Evolutionary conservation across 2,113 vertebrate species (phyloP).

Genomic region (Lampris incognitus): DNA sequence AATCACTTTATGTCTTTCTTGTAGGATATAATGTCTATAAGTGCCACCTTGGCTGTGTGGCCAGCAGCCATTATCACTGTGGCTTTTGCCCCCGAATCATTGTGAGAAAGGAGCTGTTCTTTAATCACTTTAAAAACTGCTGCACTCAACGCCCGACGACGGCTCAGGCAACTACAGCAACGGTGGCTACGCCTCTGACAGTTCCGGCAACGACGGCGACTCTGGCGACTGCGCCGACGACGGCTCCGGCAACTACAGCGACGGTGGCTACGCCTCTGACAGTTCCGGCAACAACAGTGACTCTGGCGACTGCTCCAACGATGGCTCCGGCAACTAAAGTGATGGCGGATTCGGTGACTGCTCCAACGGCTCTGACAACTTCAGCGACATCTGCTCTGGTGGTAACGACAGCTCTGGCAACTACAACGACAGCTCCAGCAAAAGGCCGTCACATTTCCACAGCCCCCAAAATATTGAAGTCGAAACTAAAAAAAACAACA

Average conservation of each 20-base stretch:
- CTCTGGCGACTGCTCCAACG: not conserved
- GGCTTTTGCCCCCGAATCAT: constrained; percentile 3
- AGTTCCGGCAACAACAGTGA: not conserved
- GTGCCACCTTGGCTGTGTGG: not conserved
- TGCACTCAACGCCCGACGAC: not conserved
- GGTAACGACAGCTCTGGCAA: not conserved
- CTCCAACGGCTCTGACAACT: not conserved
- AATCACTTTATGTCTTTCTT: constrained; percentile 10
- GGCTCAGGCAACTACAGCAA: not conserved
- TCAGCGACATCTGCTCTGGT: not conserved
- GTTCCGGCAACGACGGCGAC: not conserved
- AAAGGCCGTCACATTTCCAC: not conserved
- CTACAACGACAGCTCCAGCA: not conserved
- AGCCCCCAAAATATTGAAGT: constrained; percentile 1
- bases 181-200: not conserved
- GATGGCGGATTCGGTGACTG: not conserved
- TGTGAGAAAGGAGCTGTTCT: not conserved
- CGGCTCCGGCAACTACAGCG: not conserved
- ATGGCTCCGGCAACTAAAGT: not conserved
- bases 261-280: not conserved
- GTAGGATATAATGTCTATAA: constrained; percentile 5
- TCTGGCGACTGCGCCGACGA: not conserved
- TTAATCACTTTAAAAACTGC: no score
- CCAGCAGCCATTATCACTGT: constrained; percentile 4
- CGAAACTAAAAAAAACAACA: not conserved